A percentile compares a stretch with the other conserved stretches of the same genome.
Evolutionary conservation across 35 echinoderm and acorn worm genomes (phyloP).

Genomic region (Ptychodera flava): DNA sequence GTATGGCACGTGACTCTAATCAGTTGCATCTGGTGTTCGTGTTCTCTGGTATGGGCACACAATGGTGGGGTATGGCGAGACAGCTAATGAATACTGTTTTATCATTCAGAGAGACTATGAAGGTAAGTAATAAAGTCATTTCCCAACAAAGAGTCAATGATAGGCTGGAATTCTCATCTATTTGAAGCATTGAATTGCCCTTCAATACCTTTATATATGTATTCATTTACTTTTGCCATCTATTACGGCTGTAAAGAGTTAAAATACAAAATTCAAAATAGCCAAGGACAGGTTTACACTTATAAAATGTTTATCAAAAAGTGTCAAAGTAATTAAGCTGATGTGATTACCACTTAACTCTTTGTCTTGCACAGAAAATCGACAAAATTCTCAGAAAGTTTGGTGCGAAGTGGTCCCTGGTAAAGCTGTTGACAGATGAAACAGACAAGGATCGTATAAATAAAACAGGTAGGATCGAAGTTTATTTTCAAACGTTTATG

Average conservation of each 20-base stretch:
- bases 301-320: too few species aligned
- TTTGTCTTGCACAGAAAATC: neutral
- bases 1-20: neutral
- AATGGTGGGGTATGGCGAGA: neutral
- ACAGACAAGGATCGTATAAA: conserved; percentile 2
- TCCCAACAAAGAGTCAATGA: neutral
- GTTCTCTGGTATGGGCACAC: neutral
- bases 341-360: too few species aligned
- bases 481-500: neutral
- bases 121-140: neutral
- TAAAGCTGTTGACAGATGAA: conserved; percentile 9
- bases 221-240: neutral
- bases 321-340: too few species aligned
- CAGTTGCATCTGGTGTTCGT: neutral
- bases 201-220: neutral
- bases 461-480: neutral
- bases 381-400: neutral
- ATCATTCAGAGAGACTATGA: neutral
- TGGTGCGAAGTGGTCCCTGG: conserved; percentile 7
- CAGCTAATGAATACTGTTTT: neutral
- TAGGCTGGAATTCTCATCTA: neutral
- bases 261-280: too few species aligned
- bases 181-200: neutral
- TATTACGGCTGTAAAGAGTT: neutral
- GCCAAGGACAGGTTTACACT: too few species aligned